Evolutionary conservation across 2,113 vertebrate genomes (phyloP).

Genomic region (Mesocricetus auratus): DNA sequence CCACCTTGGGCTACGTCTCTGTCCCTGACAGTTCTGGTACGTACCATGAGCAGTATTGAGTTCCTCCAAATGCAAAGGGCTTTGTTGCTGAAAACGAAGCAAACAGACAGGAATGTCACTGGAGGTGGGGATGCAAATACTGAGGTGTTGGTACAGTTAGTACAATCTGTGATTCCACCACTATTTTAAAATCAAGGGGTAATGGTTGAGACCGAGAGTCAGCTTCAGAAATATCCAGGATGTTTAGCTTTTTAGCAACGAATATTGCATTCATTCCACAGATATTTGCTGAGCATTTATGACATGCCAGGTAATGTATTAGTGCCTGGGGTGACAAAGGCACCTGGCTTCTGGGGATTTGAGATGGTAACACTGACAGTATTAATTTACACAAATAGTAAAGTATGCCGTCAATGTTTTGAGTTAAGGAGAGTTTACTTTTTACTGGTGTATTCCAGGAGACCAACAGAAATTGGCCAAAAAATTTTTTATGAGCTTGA

Average conservation of each 20-base stretch:
- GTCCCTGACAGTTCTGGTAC: background rate
- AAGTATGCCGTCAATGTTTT: background rate
- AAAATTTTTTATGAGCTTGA: background rate
- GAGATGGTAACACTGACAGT: background rate
- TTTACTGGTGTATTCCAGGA: background rate
- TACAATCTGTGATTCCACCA: background rate
- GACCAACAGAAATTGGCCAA: background rate
- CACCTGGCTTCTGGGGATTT: background rate
- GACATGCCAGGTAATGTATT: background rate
- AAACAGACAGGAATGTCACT: background rate
- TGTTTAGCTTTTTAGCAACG: background rate
- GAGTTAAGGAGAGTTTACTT: background rate
- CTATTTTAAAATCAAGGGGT: background rate
- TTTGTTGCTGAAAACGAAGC: conserved; percentile 62
- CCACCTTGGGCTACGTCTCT: background rate
- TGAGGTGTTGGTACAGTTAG: background rate
- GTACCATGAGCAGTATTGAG: background rate
- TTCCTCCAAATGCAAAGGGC: background rate
- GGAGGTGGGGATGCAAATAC: background rate
- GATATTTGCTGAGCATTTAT: background rate
- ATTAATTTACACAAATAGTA: background rate
- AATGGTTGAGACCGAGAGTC: background rate
- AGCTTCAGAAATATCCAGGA: background rate
- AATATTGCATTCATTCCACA: background rate
- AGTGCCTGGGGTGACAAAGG: background rate